phyloP scores from a whole-genome alignment of 2,888 invertebrate species.

The Venustoraphidia nigricollis region DNA sequence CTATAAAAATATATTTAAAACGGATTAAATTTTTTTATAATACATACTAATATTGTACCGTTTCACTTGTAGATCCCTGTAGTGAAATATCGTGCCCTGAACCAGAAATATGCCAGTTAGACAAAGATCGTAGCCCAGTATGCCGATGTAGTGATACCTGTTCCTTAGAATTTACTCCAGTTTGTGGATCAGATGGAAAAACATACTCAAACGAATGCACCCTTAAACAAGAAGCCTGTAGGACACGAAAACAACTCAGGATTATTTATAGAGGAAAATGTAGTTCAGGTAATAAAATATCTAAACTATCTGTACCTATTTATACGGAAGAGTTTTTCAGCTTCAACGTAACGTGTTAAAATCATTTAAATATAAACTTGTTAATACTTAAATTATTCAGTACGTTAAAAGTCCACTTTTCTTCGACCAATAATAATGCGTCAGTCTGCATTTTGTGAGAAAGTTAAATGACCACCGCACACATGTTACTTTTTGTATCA shows the following conservation, averaged over 20 bases:
- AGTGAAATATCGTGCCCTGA: conserved; percentile 59
- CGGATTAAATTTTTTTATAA: neutral
- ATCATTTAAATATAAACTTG: too few relatives aligned
- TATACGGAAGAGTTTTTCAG: neutral
- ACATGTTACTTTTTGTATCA: too few relatives aligned
- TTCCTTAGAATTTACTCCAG: conserved; percentile 55
- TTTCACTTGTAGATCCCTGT: conserved; percentile 63
- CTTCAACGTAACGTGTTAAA: too few relatives aligned
- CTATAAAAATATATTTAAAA: neutral
- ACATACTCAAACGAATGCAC: conserved; percentile 77
- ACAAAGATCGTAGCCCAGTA: conserved; percentile 56
- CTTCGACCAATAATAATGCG: too few relatives aligned
- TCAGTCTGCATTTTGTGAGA: too few relatives aligned
- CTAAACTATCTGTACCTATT: neutral
- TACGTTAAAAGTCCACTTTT: too few relatives aligned
- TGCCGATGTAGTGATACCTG: conserved; percentile 70
- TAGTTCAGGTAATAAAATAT: conserved; percentile 44
- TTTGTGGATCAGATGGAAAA: conserved; percentile 65
- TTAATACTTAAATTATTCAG: too few relatives aligned
- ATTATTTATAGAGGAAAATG: conserved; percentile 74
- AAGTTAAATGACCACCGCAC: too few relatives aligned
- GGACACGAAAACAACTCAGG: conserved; percentile 51
- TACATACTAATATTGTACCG: neutral
- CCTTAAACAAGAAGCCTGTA: conserved; percentile 66
- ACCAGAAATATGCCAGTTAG: conserved; percentile 71